Evolutionary conservation across 2,113 vertebrate species (phyloP).

Genomic region (Petrocephalus zakoni): DNA sequence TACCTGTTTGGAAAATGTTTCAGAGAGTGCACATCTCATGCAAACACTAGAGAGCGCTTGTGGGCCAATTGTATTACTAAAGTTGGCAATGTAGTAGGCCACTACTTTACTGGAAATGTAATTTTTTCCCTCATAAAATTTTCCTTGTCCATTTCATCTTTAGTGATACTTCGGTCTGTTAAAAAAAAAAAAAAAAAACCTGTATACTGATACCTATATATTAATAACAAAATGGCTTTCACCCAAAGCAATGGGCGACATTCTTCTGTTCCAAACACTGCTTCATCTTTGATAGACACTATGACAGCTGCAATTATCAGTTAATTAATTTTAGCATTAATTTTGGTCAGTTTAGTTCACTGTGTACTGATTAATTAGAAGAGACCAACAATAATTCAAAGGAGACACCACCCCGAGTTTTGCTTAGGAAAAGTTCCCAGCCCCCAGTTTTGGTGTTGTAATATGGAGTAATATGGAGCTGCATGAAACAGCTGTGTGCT

Average conservation of each 20-base stretch:
- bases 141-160: neutral
- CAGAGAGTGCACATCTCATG: neutral
- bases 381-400: no score
- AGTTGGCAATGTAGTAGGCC: neutral
- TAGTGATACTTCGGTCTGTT: neutral
- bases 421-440: neutral
- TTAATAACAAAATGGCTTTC: neutral
- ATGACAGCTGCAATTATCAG: neutral
- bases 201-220: neutral
- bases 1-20: neutral
- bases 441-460: neutral
- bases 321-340: neutral
- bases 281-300: neutral
- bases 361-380: no score
- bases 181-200: no score
- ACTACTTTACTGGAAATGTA: neutral
- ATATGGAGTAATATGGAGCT: neutral
- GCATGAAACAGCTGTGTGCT: neutral
- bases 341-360: no score
- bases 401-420: no score
- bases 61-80: neutral
- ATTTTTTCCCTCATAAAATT: neutral
- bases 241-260: neutral
- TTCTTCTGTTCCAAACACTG: neutral
- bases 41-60: constrained; percentile 14